Percentiles rank a stretch among this genome's conserved stretches.
Conservation (phyloP, 2,113 vertebrate genomes). For the Miniopterus natalensis region DNA sequence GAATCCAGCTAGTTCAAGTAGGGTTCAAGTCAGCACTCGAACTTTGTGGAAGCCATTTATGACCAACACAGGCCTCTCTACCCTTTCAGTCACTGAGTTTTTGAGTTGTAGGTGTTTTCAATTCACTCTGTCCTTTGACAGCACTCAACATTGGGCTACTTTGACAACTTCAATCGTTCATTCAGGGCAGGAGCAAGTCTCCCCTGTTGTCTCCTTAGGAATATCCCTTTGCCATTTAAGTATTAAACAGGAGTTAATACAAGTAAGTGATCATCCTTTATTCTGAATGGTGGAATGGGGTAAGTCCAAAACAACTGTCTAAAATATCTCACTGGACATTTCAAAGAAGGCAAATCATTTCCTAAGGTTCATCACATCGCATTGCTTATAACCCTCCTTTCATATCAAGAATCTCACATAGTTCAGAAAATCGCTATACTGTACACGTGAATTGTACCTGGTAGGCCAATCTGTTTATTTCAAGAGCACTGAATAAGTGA, state of each 20-base stretch:
- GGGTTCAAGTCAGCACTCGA: conserved; percentile 79
- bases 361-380: not conserved
- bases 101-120: conserved; percentile 35
- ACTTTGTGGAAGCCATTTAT: conserved; percentile 61
- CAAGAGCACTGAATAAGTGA: not conserved
- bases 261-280: conserved; percentile 5
- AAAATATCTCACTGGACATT: not conserved
- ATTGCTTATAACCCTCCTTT: not conserved
- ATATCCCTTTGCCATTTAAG: not conserved
- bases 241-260: not conserved
- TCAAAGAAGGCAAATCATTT: not conserved
- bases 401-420: not conserved
- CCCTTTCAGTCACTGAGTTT: conserved; percentile 31
- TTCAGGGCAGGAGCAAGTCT: not conserved
- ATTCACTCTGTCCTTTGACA: conserved; percentile 41
- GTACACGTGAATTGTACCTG: not conserved
- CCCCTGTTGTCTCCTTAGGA: not conserved
- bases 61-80: conserved; percentile 40
- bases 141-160: not conserved
- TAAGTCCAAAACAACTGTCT: not conserved
- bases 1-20: conserved; percentile 78
- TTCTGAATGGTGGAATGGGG: not conserved
- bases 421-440: not conserved
- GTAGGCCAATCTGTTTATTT: not conserved
- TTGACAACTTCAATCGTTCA: conserved; percentile 31